Evolutionary conservation across 2,113 vertebrate genomes (phyloP).

Genomic region (Terrapene triunguis): DNA sequence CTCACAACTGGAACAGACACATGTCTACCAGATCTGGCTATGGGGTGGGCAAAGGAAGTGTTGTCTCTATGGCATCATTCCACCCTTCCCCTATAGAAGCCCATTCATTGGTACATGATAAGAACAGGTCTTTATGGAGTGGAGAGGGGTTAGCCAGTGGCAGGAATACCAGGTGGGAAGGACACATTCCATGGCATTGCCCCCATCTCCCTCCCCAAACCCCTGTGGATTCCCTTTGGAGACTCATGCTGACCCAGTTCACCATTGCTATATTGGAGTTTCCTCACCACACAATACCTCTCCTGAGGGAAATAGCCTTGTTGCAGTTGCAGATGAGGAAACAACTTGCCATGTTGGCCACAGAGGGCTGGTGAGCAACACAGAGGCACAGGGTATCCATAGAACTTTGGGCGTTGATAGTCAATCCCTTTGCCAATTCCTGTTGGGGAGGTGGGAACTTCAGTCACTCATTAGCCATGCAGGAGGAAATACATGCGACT

Average conservation of each 20-base stretch:
- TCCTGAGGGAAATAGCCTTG: fast-evolving
- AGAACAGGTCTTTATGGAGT: neutral
- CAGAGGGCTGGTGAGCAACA: neutral
- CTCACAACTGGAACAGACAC: neutral
- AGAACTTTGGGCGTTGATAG: neutral
- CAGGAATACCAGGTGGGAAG: neutral
- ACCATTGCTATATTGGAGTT: neutral
- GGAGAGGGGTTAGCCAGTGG: neutral
- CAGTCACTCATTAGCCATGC: neutral
- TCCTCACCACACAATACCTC: fast-evolving
- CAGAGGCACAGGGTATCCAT: neutral
- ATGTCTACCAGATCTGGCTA: neutral
- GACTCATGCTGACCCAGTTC: neutral
- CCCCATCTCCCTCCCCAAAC: neutral
- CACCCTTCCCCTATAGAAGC: neutral
- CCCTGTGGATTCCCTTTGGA: neutral
- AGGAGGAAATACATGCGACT: neutral
- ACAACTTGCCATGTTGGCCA: neutral
- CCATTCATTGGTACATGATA: neutral
- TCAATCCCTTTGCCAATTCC: neutral
- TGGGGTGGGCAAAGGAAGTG: neutral
- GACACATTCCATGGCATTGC: fast-evolving
- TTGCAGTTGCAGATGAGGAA: fast-evolving
- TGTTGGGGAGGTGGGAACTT: neutral
- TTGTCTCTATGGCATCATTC: neutral